A percentile compares a stretch with the other conserved stretches of the same genome.
phyloP scores from a whole-genome alignment of 2,113 vertebrate genomes.

The Protomyctophum bolini region DNA sequence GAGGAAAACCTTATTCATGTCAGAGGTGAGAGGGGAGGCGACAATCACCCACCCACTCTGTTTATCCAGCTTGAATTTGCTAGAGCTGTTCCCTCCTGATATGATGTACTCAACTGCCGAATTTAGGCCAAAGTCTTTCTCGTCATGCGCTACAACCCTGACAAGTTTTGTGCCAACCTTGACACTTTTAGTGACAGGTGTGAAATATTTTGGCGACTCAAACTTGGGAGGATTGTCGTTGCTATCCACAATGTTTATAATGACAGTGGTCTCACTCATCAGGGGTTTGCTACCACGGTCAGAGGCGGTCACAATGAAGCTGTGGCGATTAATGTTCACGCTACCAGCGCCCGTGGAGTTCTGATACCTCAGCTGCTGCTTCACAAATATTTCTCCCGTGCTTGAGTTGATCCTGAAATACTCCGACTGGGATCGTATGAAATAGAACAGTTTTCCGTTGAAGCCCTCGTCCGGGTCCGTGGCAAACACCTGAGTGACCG shows the following conservation, averaged over 20 bases:
- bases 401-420: slow-evolving; percentile 94
- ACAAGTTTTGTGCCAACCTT: slow-evolving; percentile 89
- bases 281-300: slow-evolving; percentile 87
- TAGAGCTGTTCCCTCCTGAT: slow-evolving; percentile 81
- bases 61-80: slow-evolving; percentile 87
- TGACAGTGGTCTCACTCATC: slow-evolving; percentile 94
- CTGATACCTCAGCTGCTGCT: slow-evolving; percentile 90
- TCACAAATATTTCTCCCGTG: slow-evolving; percentile 91
- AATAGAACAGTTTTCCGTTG: slow-evolving; percentile 95
- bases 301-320: slow-evolving; percentile 94
- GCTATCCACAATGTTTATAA: slow-evolving; percentile 92
- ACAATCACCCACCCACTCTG: slow-evolving; percentile 91
- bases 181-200: slow-evolving; percentile 93
- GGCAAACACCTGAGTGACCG: slow-evolving; percentile 89
- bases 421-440: slow-evolving; percentile 94
- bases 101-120: slow-evolving; percentile 90
- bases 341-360: slow-evolving; percentile 84
- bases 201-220: slow-evolving; percentile 83
- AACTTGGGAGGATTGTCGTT: slow-evolving; percentile 93
- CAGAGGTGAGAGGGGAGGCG: slow-evolving; percentile 84
- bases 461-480: slow-evolving; percentile 88
- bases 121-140: slow-evolving; percentile 94
- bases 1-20: slow-evolving; percentile 86
- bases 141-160: slow-evolving; percentile 86
- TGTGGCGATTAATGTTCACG: slow-evolving; percentile 92